Conservation (phyloP, 2,113 vertebrate species). For the Apodemus speciosus region DNA sequence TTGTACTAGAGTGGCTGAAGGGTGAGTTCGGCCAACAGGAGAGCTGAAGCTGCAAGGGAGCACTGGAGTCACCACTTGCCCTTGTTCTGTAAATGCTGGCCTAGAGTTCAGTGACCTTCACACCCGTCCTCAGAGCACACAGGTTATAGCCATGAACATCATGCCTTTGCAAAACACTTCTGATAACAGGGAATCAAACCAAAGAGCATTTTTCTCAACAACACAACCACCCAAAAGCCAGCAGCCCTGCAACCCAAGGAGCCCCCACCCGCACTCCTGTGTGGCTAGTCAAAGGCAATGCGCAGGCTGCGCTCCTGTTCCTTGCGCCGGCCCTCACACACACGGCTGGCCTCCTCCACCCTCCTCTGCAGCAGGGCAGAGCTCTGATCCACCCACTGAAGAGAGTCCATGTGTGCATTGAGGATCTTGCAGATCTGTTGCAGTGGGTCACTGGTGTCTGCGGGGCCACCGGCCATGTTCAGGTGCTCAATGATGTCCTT, state of each 20-base stretch:
- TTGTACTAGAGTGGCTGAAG: background rate
- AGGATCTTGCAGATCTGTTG: slow-evolving; percentile 99
- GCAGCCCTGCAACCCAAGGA: background rate
- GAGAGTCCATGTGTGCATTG: slow-evolving; percentile 97
- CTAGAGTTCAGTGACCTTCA: background rate
- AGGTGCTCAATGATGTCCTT: slow-evolving; percentile 97
- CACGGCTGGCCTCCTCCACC: slow-evolving; percentile 95
- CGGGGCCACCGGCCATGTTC: slow-evolving; percentile 92
- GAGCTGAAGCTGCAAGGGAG: background rate
- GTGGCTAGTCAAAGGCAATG: slow-evolving; percentile 88
- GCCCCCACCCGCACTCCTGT: background rate
- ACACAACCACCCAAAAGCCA: background rate
- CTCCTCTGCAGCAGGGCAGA: slow-evolving; percentile 94
- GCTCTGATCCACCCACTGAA: slow-evolving; percentile 98
- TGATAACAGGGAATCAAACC: background rate
- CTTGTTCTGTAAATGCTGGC: background rate
- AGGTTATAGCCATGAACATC: background rate
- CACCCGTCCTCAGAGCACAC: background rate
- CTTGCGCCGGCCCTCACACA: slow-evolving; percentile 94
- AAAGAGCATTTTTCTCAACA: slow-evolving; percentile 3
- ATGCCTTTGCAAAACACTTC: background rate
- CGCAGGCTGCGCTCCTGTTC: slow-evolving; percentile 96
- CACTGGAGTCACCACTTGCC: background rate
- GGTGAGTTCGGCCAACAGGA: background rate
- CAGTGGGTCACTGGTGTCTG: slow-evolving; percentile 95